Conservation (phyloP, 2,113 vertebrate genomes). For the Dipodomys stephensi region DNA sequence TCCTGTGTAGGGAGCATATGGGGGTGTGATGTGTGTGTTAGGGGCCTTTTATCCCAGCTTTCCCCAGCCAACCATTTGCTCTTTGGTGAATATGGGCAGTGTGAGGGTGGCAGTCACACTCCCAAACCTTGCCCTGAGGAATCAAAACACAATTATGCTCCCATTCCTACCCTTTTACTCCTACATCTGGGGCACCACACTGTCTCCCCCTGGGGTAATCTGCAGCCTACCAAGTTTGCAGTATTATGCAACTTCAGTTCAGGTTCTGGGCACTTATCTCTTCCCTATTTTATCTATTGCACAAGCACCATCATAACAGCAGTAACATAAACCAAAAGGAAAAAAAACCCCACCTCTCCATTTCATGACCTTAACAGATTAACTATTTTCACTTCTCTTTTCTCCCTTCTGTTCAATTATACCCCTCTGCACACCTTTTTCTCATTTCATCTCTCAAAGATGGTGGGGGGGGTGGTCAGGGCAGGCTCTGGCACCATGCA, state of each 20-base stretch:
- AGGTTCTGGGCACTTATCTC: background rate
- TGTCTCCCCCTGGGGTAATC: background rate
- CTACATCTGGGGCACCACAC: background rate
- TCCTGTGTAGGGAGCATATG: conserved; percentile 38
- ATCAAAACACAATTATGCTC: background rate
- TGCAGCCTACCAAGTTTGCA: background rate
- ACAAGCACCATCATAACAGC: background rate
- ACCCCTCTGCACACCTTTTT: background rate
- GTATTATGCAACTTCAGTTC: background rate
- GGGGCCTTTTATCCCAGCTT: conserved; percentile 1
- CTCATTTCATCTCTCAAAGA: conserved; percentile 1
- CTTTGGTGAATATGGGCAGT: conserved; percentile 57
- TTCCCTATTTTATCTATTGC: background rate
- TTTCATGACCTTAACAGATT: conserved; percentile 6
- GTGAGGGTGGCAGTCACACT: background rate
- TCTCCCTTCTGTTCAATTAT: background rate
- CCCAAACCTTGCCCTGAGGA: background rate
- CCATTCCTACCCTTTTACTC: rapidly evolving
- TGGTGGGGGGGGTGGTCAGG: background rate
- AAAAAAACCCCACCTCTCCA: background rate
- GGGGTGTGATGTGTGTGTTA: background rate
- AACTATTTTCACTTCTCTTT: background rate
- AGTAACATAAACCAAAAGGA: conserved; percentile 37
- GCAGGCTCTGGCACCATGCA: background rate
- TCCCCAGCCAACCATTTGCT: conserved; percentile 55